These are phyloP conservation scores for Drosophila parvula DNA, from an alignment of 1,140 invertebrate genomes.

Conservation along the genomic window DNA sequence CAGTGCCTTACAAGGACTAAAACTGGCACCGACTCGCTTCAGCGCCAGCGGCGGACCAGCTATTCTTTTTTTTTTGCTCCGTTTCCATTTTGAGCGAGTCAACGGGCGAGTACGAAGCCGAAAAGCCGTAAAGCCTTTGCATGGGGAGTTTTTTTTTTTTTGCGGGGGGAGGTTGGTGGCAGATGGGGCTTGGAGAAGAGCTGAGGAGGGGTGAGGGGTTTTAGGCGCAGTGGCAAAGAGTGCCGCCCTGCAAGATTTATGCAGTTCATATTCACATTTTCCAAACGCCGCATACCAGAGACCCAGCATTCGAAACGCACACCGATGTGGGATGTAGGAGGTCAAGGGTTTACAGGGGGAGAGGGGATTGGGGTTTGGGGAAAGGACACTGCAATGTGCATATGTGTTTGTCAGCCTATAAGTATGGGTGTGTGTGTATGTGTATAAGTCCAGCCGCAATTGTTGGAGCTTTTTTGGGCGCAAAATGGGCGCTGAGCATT, in stretches of 20 bases:
- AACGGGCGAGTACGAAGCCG: conserved; percentile 65
- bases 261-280: conserved; percentile 84
- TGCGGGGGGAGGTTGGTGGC: not conserved
- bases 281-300: conserved; percentile 81
- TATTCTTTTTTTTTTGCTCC: conserved; percentile 39
- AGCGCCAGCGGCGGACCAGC: conserved; percentile 52
- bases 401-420: conserved; percentile 39
- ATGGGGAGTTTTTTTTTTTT: conserved; percentile 14
- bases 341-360: not conserved
- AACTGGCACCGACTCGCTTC: conserved; percentile 52
- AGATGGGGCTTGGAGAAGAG: not conserved
- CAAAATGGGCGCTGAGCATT: conserved; percentile 71
- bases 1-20: conserved; percentile 48
- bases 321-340: conserved; percentile 1
- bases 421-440: conserved; percentile 15
- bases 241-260: conserved; percentile 82
- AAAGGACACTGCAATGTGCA: conserved; percentile 54
- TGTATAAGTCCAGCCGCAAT: conserved; percentile 65
- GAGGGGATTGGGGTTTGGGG: not conserved
- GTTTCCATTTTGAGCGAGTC: conserved; percentile 53
- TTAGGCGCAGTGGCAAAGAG: conserved; percentile 74
- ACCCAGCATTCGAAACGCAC: conserved; percentile 73
- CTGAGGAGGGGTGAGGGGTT: conserved; percentile 7
- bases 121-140: conserved; percentile 78
- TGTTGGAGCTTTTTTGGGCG: conserved; percentile 77